Evolutionary conservation across 2,113 vertebrate species (phyloP).

Genomic region (Sula dactylatra): DNA sequence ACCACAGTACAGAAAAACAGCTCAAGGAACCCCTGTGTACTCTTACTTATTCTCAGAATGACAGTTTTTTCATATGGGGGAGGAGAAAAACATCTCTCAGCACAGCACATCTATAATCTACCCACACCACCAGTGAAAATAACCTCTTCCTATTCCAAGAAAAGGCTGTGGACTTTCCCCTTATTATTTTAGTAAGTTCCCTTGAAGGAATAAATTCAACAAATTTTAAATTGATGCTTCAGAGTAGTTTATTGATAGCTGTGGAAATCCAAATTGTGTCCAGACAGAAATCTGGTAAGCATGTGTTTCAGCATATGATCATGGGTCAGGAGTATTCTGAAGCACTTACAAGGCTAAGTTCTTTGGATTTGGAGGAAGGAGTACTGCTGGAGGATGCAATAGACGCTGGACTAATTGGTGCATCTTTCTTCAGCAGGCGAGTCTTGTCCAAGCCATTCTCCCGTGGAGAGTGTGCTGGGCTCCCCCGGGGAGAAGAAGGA

Average conservation of each 20-base stretch:
- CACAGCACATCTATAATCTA: constrained; percentile 27
- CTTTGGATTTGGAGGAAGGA: constrained; percentile 98
- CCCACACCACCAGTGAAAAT: background rate
- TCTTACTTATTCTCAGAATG: constrained; percentile 56
- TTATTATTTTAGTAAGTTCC: background rate
- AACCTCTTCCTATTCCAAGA: background rate
- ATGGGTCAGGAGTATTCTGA: background rate
- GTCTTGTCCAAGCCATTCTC: constrained; percentile 98
- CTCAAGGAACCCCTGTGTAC: constrained; percentile 14
- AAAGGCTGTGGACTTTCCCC: background rate
- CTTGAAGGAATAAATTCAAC: background rate
- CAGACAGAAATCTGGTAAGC: background rate
- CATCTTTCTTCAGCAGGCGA: constrained; percentile 95
- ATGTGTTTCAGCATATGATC: background rate
- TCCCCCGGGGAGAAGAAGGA: constrained; percentile 92
- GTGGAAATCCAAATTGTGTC: background rate
- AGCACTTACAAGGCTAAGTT: constrained; percentile 93
- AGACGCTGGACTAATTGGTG: constrained; percentile 94
- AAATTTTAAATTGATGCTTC: background rate
- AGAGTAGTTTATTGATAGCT: background rate
- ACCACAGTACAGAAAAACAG: constrained; percentile 42
- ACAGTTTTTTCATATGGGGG: background rate
- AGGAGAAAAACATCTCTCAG: constrained; percentile 36
- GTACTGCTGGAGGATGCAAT: constrained; percentile 98
- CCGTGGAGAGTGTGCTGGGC: constrained; percentile 92